Base-by-base conservation (phyloP, 2,113 vertebrate species). In the Phaethornis superciliosus region DNA sequence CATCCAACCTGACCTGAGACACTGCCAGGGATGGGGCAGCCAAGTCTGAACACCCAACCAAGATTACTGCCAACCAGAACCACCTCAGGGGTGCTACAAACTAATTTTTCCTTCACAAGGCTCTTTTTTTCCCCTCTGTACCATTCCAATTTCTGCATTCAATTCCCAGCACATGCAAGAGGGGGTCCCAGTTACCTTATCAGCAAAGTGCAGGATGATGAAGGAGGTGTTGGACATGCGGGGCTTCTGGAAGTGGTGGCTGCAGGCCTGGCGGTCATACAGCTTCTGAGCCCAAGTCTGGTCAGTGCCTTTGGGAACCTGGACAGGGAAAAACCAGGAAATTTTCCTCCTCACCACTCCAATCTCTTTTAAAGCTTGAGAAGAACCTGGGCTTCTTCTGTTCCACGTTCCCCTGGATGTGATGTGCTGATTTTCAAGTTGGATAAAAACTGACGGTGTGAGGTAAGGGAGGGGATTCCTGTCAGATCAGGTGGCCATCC, bases 281-380 rank as follows among this genome's bases (percentile, higher is more conserved):
- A 96, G 69, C 77, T 96, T 96, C 89, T 94, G 94, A 0, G 33
- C 28, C 94, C 96, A 96, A 84, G 83, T 96, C 83, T 89, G 72
- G 86, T 96, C 96, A 0, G 96, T 96, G 65, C 96, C 96, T 67
- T 92, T 92, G 72, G 96, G 96, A 63, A 96, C 77, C 94, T 96
- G 93, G 28, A 30, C 0, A 0, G 55, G n/a, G 32, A 44, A 22
- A 65, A 40, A 11, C 40, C 40, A 40, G 40, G 40, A 40, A 40
- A 40, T 40, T 47, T 72, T 42, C 17, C 33, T 55, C 30, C 18
- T 27, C 4, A 58, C 7, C 51, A 7, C 30, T 67, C 58, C 67
- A 2, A 3, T 40, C 40, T 40, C 11, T 40, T 40, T 40, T 40
- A 40, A 40, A 40, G 40, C 40, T 40, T 40, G 44, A 23, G 20